Percentiles rank a stretch among this genome's conserved stretches.
phyloP scores from a whole-genome alignment of 2,888 invertebrate genomes.

The Spatulosminthurus flaviceps region DNA sequence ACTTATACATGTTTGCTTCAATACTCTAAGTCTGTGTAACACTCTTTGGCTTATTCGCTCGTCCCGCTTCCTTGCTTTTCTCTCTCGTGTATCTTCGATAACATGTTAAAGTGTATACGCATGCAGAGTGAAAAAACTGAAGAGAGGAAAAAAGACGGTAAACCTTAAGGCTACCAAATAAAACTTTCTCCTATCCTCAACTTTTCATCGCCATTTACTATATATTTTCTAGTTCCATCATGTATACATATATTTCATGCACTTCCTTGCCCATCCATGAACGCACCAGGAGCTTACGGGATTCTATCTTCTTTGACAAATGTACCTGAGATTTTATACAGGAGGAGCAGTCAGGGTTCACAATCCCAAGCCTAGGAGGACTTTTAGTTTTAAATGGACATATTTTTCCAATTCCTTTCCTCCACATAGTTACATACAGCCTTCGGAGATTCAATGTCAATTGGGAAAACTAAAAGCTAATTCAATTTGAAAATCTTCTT shows the following conservation, averaged over 20 bases:
- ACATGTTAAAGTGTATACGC: slow-evolving; percentile 10
- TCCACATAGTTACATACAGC: background rate
- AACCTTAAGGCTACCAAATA: slow-evolving; percentile 19
- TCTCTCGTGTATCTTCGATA: slow-evolving; percentile 6
- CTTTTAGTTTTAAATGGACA: slow-evolving; percentile 9
- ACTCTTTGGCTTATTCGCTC: slow-evolving; percentile 13
- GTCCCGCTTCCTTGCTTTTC: background rate
- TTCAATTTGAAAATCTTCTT: background rate
- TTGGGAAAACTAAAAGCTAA: background rate
- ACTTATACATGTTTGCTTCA: slow-evolving; percentile 18
- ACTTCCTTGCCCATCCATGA: background rate
- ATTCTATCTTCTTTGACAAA: slow-evolving; percentile 21
- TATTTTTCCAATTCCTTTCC: background rate
- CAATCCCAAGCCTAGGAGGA: background rate
- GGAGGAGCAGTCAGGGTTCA: slow-evolving; percentile 8
- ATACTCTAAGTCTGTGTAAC: slow-evolving; percentile 18
- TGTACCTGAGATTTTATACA: slow-evolving; percentile 7
- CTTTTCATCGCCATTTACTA: slow-evolving; percentile 26
- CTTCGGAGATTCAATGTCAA: background rate
- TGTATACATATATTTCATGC: background rate
- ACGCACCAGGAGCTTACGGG: background rate
- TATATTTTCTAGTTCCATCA: slow-evolving; percentile 10
- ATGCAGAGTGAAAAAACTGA: background rate
- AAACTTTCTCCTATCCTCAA: slow-evolving; percentile 9
- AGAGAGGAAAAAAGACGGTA: background rate